Evolutionary conservation across 2,113 vertebrate genomes (phyloP), one percentile per base, ranked within the genome.

Genomic region (Silurus asotus): DNA sequence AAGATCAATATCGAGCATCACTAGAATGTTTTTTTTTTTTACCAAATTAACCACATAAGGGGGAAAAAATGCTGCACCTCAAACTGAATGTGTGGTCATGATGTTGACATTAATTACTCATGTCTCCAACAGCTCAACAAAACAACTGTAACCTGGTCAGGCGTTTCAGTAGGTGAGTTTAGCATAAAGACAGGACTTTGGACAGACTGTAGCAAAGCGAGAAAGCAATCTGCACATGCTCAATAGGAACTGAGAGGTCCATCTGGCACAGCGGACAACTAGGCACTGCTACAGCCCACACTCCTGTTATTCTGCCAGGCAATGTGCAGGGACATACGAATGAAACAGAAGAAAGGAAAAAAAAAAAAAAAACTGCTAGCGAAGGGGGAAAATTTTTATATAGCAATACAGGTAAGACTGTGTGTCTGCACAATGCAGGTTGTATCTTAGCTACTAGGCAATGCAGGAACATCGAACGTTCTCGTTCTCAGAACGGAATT

Each of bases 301-400:
- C 81, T 64, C 9, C 65, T 80, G 74, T 58, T 61, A 70, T 53
- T 20, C 74, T 80, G 87, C 84, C 84, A 88, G 61, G 67, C 87
- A 64, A 86, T 62, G 81, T 56, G 81, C 81, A 83, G 25, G 89
- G 76, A 88, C 85, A 88, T 75, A 65, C 86, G 81, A 84, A 78
- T 84, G 90, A 78, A 89, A 89, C 88, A 87, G 84, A 88, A 86
- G 17, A 90, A 79, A 81, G 88, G 17, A 90, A 79, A 81, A 88
- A 25, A 72, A 74, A 64, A 90, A 79, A 81, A 88, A 25, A 72
- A 74, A 64, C 59, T 20, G 14, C 15, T 2, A 28, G 55, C 59
- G 87, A 37, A 37, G 37, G 37, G 86, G 70, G 87, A 13, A 49
- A 79, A 80, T 87, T 59, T 75, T n/a, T 48, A 61, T 11, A 45